These are phyloP conservation scores for Poecilia gillii DNA, from an alignment of 2,797 vertebrate species.

Conservation along the genomic window DNA sequence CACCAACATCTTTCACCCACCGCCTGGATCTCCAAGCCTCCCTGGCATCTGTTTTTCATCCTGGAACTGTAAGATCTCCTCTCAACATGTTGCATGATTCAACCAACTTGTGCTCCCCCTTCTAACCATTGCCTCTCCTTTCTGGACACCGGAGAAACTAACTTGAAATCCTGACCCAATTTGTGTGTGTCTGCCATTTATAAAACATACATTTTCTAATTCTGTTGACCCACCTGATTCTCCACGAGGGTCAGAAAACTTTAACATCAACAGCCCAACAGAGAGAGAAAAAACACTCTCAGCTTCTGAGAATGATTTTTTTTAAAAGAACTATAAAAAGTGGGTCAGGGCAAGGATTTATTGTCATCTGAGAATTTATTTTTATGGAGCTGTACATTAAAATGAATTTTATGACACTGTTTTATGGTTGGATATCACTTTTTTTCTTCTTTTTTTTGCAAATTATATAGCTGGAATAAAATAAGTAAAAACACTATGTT, in stretches of 20 bases:
- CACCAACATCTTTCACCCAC: not conserved
- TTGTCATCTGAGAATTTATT: slow-evolving; percentile 20
- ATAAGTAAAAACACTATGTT: not conserved
- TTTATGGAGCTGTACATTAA: slow-evolving; percentile 1
- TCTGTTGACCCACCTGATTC: not conserved
- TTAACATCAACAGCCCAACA: not conserved
- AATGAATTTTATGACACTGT: not conserved
- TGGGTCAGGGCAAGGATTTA: slow-evolving; percentile 33
- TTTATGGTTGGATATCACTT: not conserved
- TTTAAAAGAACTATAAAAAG: slow-evolving; percentile 35
- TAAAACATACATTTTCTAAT: not conserved
- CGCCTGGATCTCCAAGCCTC: not conserved
- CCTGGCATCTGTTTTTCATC: not conserved
- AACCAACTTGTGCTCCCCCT: not conserved
- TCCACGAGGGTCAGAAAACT: not conserved
- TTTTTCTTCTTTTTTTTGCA: no score
- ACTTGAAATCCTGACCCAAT: not conserved
- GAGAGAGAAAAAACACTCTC: slow-evolving; percentile 6
- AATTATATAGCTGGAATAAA: slow-evolving; percentile 2
- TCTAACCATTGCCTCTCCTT: not conserved
- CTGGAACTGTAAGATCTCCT: not conserved
- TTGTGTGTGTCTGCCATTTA: not conserved
- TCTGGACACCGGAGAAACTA: not conserved
- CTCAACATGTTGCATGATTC: not conserved
- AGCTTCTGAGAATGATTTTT: slow-evolving; percentile 17